These are phyloP conservation scores for Albula glossodonta DNA, from an alignment of 2,113 vertebrate genomes.

Conservation along the genomic window DNA sequence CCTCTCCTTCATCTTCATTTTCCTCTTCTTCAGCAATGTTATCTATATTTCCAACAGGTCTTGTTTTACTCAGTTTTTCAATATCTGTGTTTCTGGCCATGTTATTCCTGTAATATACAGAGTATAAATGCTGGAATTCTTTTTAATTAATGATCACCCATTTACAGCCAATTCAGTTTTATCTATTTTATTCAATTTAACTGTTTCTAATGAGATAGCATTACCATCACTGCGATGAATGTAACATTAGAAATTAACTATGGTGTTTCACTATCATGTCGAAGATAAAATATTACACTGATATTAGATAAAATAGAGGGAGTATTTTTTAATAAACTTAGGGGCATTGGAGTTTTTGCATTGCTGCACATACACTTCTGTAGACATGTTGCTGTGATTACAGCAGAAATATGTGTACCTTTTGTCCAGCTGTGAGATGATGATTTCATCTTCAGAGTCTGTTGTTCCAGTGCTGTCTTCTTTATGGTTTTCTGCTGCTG, in stretches of 20 bases:
- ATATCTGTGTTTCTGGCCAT: background rate
- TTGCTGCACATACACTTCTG: background rate
- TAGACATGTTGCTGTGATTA: background rate
- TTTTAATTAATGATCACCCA: no score
- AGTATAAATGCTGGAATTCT: background rate
- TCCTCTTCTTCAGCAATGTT: constrained; percentile 24
- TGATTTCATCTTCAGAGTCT: constrained; percentile 58
- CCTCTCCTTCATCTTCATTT: constrained; percentile 3
- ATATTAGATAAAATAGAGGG: background rate
- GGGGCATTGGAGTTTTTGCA: background rate
- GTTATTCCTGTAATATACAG: background rate
- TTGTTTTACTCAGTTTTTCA: background rate
- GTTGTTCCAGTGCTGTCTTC: constrained; percentile 2
- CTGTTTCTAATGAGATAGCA: no score
- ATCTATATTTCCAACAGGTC: background rate
- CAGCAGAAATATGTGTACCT: constrained; percentile 37
- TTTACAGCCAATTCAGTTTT: no score
- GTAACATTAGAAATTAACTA: no score
- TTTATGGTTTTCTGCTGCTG: background rate
- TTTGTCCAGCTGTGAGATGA: constrained; percentile 52
- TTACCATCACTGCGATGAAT: no score
- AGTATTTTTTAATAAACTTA: no score
- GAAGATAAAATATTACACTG: background rate
- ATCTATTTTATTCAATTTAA: no score
- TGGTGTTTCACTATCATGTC: no score